Evolutionary conservation across 2,888 invertebrate species (phyloP).

Genomic region (Tachina fera): DNA sequence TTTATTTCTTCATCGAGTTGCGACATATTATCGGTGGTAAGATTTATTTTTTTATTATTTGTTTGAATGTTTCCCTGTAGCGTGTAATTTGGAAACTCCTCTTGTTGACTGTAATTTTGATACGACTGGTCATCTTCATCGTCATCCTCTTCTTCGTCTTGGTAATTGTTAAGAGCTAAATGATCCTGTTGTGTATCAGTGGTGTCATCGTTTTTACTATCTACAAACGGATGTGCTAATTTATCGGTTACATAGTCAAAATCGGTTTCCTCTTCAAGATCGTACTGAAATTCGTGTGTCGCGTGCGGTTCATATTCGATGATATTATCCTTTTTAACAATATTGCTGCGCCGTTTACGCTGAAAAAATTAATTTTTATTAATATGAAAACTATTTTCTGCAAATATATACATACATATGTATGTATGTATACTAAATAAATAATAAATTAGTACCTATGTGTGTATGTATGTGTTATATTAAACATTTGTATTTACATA

Average conservation of each 20-base stretch:
- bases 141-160: conserved; percentile 11
- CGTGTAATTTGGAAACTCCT: conserved; percentile 41
- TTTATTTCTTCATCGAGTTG: conserved; percentile 11
- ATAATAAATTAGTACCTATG: too few relatives aligned
- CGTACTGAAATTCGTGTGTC: conserved; percentile 44
- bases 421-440: too few relatives aligned
- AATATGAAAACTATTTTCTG: background rate
- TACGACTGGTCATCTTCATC: conserved; percentile 47
- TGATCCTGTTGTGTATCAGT: conserved; percentile 31
- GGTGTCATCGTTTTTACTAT: conserved; percentile 35
- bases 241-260: conserved; percentile 61
- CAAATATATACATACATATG: too few relatives aligned
- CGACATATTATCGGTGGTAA: background rate
- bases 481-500: too few relatives aligned
- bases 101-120: conserved; percentile 29
- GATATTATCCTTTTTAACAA: conserved; percentile 40
- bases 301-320: conserved; percentile 56
- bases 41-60: conserved; percentile 41
- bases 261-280: conserved; percentile 48
- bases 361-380: conserved; percentile 26
- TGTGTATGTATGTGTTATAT: too few relatives aligned
- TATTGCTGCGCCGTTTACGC: conserved; percentile 57
- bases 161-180: conserved; percentile 18
- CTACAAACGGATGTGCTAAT: conserved; percentile 36
- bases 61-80: conserved; percentile 16